Conservation (phyloP, 2,113 vertebrate species). For the Epinephelus fuscoguttatus region DNA sequence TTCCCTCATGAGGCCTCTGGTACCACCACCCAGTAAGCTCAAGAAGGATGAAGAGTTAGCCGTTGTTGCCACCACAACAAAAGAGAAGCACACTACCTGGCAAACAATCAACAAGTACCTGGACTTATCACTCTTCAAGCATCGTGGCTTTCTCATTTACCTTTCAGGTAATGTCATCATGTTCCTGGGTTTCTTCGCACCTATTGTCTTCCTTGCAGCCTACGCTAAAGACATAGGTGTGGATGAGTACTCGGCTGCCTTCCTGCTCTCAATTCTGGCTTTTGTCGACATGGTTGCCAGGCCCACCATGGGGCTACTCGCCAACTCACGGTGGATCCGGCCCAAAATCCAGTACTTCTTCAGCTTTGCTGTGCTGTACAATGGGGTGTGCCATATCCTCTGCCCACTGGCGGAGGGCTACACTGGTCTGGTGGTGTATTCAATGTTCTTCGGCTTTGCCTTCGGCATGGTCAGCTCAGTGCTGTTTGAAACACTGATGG, state of each 20-base stretch:
- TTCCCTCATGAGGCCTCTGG: conserved; percentile 93
- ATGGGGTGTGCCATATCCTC: conserved; percentile 92
- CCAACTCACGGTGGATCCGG: conserved; percentile 91
- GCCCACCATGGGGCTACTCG: conserved; percentile 92
- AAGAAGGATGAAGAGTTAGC: conserved; percentile 84
- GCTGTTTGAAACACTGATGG: conserved; percentile 97
- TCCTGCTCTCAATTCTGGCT: conserved; percentile 94
- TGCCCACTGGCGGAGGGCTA: conserved; percentile 91
- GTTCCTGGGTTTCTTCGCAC: conserved; percentile 97
- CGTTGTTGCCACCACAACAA: conserved; percentile 61
- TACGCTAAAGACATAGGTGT: conserved; percentile 95
- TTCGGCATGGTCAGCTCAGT: conserved; percentile 98
- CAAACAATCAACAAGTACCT: conserved; percentile 90
- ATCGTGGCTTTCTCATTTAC: conserved; percentile 97
- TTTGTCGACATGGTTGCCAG: conserved; percentile 98
- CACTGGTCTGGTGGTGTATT: conserved; percentile 90
- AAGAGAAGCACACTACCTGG: conserved; percentile 78
- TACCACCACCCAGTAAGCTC: conserved; percentile 52
- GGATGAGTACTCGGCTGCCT: conserved; percentile 94
- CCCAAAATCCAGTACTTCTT: conserved; percentile 98
- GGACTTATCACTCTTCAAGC: conserved; percentile 95
- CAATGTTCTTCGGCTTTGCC: conserved; percentile 95
- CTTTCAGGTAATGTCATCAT: conserved; percentile 96
- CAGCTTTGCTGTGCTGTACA: conserved; percentile 93
- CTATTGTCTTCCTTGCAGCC: conserved; percentile 94